A percentile compares a stretch with the other conserved stretches of the same genome.
These are phyloP conservation scores for Leptonema lineaticorne DNA, from an alignment of 1,140 invertebrate species.

Conservation along the genomic window DNA sequence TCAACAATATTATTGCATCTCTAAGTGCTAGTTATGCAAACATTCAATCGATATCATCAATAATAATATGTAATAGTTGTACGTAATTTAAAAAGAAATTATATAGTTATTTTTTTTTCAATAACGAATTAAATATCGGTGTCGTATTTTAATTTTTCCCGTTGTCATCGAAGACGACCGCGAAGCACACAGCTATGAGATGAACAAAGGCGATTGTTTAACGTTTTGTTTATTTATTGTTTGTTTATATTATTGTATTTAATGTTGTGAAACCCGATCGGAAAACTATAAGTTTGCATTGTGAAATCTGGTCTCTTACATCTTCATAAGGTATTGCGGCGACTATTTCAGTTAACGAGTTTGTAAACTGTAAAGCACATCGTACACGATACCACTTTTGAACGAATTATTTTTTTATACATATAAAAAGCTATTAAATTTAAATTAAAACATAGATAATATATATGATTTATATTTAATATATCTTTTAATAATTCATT, in stretches of 20 bases:
- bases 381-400: no score
- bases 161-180: background rate
- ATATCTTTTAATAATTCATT: no score
- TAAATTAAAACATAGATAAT: no score
- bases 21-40: no score
- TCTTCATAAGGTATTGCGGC: conserved; percentile 29
- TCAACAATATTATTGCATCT: no score
- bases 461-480: no score
- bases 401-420: background rate
- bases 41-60: no score
- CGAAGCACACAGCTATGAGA: background rate
- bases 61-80: background rate
- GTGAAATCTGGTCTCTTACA: conserved; percentile 31
- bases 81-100: background rate
- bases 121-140: no score
- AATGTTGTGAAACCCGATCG: conserved; percentile 30
- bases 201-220: background rate
- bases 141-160: no score
- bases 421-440: background rate
- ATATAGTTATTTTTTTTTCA: no score
- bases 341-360: conserved; percentile 19
- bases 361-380: no score
- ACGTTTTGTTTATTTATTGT: conserved; percentile 1
- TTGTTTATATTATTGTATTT: conserved; percentile 16
- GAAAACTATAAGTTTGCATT: conserved; percentile 26